phyloP scores from a whole-genome alignment of 35 echinoderm and acorn worm species.

The Hemicentrotus pulcherrimus region DNA sequence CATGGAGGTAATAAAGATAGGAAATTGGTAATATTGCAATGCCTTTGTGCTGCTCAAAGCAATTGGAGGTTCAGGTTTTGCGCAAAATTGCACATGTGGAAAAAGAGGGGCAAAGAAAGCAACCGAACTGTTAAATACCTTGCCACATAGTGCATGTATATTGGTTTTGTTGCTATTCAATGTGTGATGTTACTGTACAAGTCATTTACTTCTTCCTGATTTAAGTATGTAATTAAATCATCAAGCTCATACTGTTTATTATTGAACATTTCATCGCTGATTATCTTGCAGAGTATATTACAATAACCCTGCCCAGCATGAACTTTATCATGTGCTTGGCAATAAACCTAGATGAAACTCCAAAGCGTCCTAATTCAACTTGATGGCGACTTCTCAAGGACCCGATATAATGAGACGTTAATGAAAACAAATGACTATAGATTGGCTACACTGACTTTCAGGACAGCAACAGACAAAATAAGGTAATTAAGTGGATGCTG shows the following conservation, averaged over 20 bases:
- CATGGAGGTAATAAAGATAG: too few species aligned
- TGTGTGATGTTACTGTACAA: neutral
- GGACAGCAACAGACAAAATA: neutral
- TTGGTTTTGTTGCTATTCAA: neutral
- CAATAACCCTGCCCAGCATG: neutral
- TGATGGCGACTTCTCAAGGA: neutral
- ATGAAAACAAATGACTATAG: conserved; percentile 4
- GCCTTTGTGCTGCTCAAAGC: too few species aligned
- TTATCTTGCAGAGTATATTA: neutral
- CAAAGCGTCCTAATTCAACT: neutral
- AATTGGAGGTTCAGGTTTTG: too few species aligned
- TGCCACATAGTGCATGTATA: neutral
- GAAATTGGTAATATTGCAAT: too few species aligned
- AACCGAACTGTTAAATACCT: too few species aligned
- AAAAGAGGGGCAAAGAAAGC: too few species aligned
- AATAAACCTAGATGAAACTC: neutral
- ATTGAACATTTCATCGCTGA: neutral
- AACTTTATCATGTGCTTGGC: neutral
- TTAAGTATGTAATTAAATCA: neutral
- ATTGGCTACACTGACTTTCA: neutral
- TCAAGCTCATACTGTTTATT: neutral
- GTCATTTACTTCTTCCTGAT: neutral
- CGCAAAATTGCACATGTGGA: too few species aligned
- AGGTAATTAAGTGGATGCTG: neutral
- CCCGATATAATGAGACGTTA: neutral